phyloP scores from a whole-genome alignment of 2,113 vertebrate genomes.

The Alosa alosa region DNA sequence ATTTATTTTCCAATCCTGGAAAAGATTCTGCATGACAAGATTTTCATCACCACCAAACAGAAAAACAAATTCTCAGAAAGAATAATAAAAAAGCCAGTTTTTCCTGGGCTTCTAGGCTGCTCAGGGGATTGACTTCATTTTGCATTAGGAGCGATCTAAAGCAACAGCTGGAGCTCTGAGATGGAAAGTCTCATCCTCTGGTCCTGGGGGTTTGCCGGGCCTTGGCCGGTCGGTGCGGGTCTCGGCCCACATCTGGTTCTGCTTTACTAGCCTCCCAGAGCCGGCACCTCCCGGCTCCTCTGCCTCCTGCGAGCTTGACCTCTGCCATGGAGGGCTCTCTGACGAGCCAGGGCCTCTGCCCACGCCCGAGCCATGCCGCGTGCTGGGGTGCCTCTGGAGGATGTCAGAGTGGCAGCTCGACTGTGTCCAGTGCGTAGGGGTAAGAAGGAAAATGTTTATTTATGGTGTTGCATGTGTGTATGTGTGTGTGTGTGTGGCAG shows the following conservation, averaged over 20 bases:
- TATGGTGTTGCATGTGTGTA: not conserved
- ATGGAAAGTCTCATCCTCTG: not conserved
- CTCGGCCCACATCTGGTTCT: constrained; percentile 36
- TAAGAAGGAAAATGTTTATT: not conserved
- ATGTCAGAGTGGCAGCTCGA: constrained; percentile 2
- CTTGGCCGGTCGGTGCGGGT: too few relatives aligned
- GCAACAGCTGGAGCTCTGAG: not conserved
- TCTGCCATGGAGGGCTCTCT: constrained; percentile 14
- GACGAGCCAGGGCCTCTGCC: not conserved
- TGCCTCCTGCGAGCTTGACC: constrained; percentile 20
- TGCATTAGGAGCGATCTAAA: constrained; percentile 16
- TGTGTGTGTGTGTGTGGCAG: not conserved
- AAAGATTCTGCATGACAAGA: not conserved
- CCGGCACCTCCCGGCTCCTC: constrained; percentile 5
- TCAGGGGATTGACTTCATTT: constrained; percentile 3
- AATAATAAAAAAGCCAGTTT: not conserved
- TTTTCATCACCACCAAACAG: constrained; percentile 10
- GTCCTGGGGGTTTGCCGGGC: not conserved
- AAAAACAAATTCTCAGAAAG: not conserved
- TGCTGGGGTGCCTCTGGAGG: constrained; percentile 6
- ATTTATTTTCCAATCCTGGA: not conserved
- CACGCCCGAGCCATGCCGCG: not conserved
- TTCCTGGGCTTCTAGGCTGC: not conserved
- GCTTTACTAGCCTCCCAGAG: constrained; percentile 21
- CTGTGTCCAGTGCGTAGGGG: not conserved